A percentile compares a stretch with the other conserved stretches of the same genome.
phyloP scores from a whole-genome alignment of 2,797 vertebrate genomes.

The Okamejei kenojei region DNA sequence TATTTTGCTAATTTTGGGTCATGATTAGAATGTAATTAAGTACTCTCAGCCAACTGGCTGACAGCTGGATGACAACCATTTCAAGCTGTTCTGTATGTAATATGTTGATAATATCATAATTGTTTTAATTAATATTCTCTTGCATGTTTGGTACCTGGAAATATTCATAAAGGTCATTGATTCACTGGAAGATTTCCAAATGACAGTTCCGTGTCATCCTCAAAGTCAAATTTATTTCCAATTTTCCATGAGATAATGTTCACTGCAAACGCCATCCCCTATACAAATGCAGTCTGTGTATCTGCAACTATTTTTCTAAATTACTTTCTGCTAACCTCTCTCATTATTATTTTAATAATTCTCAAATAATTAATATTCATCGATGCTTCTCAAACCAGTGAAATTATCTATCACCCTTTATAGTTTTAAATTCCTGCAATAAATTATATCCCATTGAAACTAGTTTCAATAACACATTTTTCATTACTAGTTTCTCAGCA shows the following conservation, averaged over 20 bases:
- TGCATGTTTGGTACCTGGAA: neutral
- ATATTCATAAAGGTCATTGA: neutral
- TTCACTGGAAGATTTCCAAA: conserved; percentile 2
- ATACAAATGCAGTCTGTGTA: neutral
- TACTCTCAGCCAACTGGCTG: neutral
- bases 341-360: neutral
- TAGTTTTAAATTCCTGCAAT: neutral
- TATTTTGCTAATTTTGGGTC: neutral
- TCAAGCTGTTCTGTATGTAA: neutral
- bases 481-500: neutral
- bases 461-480: neutral
- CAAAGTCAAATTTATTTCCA: neutral
- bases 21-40: neutral
- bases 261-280: neutral
- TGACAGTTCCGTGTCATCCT: neutral
- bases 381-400: neutral
- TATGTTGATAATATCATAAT: neutral
- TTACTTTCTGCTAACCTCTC: neutral
- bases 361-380: neutral
- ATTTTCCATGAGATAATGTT: neutral
- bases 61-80: neutral
- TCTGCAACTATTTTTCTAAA: neutral
- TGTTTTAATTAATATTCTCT: neutral
- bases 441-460: neutral
- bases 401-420: neutral